A percentile compares a stretch with the other conserved stretches of the same genome.
These are phyloP conservation scores for Onychomys arenicola DNA, from an alignment of 2,797 vertebrate species.

Conservation along the genomic window DNA sequence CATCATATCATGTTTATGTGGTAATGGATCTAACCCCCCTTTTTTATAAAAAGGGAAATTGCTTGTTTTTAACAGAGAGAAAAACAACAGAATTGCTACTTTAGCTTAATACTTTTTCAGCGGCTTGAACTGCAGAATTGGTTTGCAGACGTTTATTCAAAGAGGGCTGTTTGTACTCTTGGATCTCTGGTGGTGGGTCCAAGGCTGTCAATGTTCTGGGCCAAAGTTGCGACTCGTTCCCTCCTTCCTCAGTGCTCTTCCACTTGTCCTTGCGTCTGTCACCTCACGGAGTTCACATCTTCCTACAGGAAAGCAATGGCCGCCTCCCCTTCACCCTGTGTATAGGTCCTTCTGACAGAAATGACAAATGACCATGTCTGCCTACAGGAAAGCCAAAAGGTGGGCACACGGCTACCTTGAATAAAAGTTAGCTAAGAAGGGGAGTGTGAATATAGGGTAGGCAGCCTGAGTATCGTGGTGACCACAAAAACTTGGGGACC, in stretches of 20 bases:
- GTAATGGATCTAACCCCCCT: background rate
- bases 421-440: background rate
- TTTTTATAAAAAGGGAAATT: background rate
- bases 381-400: background rate
- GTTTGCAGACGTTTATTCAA: background rate
- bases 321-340: background rate
- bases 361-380: background rate
- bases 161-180: background rate
- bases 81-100: constrained; percentile 26
- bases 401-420: background rate
- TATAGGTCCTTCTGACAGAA: background rate
- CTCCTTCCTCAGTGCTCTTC: background rate
- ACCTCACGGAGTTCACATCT: background rate
- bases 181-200: too few species aligned
- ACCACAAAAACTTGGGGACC: background rate
- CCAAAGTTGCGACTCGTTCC: background rate
- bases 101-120: background rate
- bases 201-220: too few species aligned
- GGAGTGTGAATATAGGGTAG: rapidly evolving
- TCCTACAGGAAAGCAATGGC: background rate
- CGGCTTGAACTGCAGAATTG: background rate
- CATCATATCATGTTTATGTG: background rate
- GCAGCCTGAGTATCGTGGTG: background rate
- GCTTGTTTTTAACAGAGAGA: constrained; percentile 36
- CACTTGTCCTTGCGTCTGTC: background rate